phyloP scores from a whole-genome alignment of 2,797 vertebrate genomes.

The Sparus aurata region DNA sequence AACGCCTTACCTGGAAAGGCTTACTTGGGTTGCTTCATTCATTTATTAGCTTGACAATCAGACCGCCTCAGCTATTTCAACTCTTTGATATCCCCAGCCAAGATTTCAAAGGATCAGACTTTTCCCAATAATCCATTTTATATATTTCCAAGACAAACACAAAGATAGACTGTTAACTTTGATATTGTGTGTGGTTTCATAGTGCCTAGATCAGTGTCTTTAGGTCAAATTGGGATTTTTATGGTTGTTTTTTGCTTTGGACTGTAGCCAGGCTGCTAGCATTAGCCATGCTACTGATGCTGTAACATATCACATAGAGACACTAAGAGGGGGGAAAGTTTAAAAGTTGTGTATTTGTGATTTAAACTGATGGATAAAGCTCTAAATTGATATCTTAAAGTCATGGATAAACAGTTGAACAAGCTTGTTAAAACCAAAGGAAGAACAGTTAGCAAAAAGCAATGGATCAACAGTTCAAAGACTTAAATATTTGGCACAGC shows the following conservation, averaged over 20 bases:
- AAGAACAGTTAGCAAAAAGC: not conserved
- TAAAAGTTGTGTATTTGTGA: no score
- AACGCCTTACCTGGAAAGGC: conserved; percentile 52
- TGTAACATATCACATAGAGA: no score
- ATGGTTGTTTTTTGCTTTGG: no score
- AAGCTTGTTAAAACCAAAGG: not conserved
- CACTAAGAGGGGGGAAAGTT: no score
- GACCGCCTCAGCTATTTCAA: conserved; percentile 34
- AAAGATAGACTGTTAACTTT: conserved; percentile 11
- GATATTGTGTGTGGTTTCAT: conserved; percentile 9
- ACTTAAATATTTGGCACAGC: not conserved
- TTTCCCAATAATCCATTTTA: conserved; percentile 27
- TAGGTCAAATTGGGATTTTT: no score
- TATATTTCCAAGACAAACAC: conserved; percentile 41
- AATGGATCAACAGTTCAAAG: no score
- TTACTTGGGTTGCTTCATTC: conserved; percentile 51
- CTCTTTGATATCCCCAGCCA: conserved; percentile 44
- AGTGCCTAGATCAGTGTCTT: no score
- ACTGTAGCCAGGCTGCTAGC: no score
- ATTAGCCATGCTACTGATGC: no score
- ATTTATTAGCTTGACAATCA: conserved; percentile 64
- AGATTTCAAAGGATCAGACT: conserved; percentile 45
- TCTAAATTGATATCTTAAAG: not conserved
- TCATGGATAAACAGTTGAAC: not conserved
- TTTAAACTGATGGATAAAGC: not conserved